Percentiles rank a stretch among this genome's conserved stretches.
These are phyloP conservation scores for Mirza zaza DNA, from an alignment of 2,113 vertebrate genomes.

Conservation along the genomic window DNA sequence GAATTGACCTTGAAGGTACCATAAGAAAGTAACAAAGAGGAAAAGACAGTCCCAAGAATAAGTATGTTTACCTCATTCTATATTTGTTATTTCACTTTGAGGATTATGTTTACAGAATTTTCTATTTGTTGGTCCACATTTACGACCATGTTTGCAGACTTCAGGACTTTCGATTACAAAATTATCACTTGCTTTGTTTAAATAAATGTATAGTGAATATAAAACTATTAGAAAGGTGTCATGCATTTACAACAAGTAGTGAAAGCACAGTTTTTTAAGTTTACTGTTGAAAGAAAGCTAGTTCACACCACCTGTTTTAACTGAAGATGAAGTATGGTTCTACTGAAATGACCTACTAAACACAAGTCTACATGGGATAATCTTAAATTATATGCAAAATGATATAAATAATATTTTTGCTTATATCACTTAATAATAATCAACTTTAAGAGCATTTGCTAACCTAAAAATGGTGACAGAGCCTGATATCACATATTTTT, in stretches of 20 bases:
- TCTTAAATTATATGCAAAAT: neutral
- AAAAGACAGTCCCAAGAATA: neutral
- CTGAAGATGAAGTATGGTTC: neutral
- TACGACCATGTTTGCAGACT: neutral
- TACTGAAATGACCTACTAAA: neutral
- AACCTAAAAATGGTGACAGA: neutral
- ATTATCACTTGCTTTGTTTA: neutral
- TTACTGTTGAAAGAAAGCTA: neutral
- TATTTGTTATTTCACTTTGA: neutral
- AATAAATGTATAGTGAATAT: neutral
- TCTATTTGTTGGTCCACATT: conserved; percentile 28
- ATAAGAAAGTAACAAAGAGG: conserved; percentile 28
- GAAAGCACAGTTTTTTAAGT: neutral
- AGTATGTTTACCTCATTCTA: neutral
- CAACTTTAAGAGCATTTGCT: neutral
- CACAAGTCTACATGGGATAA: fast-evolving
- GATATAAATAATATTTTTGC: neutral
- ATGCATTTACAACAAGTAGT: neutral
- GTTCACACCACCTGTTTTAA: neutral
- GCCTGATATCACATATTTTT: neutral
- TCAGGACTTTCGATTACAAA: neutral
- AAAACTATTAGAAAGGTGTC: neutral
- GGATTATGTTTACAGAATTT: neutral
- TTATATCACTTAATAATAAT: neutral
- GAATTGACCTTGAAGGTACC: conserved; percentile 69